phyloP scores from a whole-genome alignment of 2,113 vertebrate species.

The human region GRCh38 chr4:17115001-17115500 shows the following conservation, averaged over 20 bases:
- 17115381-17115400: conserved; percentile 68
- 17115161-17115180: background rate
- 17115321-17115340: background rate
- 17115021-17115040: background rate
- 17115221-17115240: background rate
- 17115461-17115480: background rate
- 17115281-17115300: background rate
- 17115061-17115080: background rate
- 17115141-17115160: background rate
- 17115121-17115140: too few relatives aligned
- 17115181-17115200: background rate
- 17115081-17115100: background rate
- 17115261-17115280: background rate
- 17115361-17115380: background rate
- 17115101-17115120: background rate
- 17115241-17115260: background rate
- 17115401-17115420: conserved; percentile 66
- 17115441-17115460: background rate
- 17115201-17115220: background rate
- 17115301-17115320: background rate
- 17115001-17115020: background rate
- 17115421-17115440: background rate
- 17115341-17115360: background rate
- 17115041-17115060: background rate
- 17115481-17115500: background rate